Evolutionary conservation across 2,797 vertebrate genomes (phyloP).

Genomic region (Melanotaenia nigrans): DNA sequence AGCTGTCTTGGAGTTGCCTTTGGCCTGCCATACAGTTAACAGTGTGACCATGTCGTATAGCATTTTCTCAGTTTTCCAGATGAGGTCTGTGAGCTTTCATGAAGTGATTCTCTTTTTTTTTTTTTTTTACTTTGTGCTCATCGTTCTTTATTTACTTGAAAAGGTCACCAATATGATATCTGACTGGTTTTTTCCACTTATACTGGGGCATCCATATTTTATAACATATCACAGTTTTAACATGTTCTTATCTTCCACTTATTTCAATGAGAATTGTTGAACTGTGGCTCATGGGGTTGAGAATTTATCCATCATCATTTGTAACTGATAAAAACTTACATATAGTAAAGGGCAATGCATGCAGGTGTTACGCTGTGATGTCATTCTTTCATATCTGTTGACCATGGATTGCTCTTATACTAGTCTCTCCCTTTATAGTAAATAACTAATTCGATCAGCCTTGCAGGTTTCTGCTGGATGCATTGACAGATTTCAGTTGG

Average conservation of each 20-base stretch:
- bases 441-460: constrained; percentile 21
- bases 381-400: constrained; percentile 35
- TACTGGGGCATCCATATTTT: constrained; percentile 32
- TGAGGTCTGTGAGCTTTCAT: constrained; percentile 38
- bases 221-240: constrained; percentile 33
- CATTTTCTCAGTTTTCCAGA: constrained; percentile 44
- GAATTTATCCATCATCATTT: constrained; percentile 18
- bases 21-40: constrained; percentile 48
- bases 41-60: constrained; percentile 38
- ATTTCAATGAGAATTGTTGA: constrained; percentile 4
- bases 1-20: constrained; percentile 47
- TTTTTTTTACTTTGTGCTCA: constrained; percentile 18
- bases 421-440: constrained; percentile 25
- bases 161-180: constrained; percentile 43
- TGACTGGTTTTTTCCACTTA: constrained; percentile 22
- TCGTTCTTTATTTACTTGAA: constrained; percentile 61
- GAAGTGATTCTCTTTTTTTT: constrained; percentile 7
- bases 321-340: constrained; percentile 16
- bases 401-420: constrained; percentile 23
- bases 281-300: background rate
- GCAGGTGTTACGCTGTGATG: constrained; percentile 38
- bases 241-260: constrained; percentile 16
- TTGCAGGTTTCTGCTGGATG: constrained; percentile 26
- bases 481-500: constrained; percentile 17
- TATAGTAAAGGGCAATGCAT: constrained; percentile 38